Evolutionary conservation across 2,888 invertebrate genomes (phyloP).

Genomic region (Euphydryas editha): DNA sequence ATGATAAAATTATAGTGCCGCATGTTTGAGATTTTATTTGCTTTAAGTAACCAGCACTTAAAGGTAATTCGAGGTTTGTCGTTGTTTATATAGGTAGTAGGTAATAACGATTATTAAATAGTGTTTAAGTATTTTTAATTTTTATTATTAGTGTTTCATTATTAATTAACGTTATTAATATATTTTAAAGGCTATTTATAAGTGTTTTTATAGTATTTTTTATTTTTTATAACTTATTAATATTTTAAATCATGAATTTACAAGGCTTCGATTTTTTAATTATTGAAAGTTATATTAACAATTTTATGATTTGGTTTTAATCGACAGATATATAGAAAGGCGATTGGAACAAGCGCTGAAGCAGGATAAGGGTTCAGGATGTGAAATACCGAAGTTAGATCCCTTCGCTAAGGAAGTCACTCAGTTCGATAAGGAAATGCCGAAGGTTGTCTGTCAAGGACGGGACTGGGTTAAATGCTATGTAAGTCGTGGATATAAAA

Average conservation of each 20-base stretch:
- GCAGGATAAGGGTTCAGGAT: slow-evolving; percentile 68
- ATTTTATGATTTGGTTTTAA: slow-evolving; percentile 12
- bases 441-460: slow-evolving; percentile 85
- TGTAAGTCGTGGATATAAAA: slow-evolving; percentile 74
- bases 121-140: too few species aligned
- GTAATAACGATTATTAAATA: too few species aligned
- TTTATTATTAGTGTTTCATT: too few species aligned
- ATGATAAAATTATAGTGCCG: background rate
- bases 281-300: too few species aligned
- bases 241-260: too few species aligned
- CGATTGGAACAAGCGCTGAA: slow-evolving; percentile 62
- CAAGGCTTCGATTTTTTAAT: too few species aligned
- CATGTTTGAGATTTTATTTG: background rate
- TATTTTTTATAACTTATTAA: too few species aligned
- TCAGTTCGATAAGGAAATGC: slow-evolving; percentile 86
- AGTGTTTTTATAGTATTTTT: background rate
- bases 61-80: background rate
- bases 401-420: slow-evolving; percentile 87
- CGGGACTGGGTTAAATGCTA: slow-evolving; percentile 91
- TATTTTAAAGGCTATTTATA: too few species aligned
- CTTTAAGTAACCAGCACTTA: background rate
- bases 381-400: slow-evolving; percentile 73
- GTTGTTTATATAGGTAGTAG: background rate
- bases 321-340: slow-evolving; percentile 63
- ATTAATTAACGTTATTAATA: too few species aligned